Evolutionary conservation across 1,140 invertebrate species (phyloP).

Genomic region (Drosophila watanabei): DNA sequence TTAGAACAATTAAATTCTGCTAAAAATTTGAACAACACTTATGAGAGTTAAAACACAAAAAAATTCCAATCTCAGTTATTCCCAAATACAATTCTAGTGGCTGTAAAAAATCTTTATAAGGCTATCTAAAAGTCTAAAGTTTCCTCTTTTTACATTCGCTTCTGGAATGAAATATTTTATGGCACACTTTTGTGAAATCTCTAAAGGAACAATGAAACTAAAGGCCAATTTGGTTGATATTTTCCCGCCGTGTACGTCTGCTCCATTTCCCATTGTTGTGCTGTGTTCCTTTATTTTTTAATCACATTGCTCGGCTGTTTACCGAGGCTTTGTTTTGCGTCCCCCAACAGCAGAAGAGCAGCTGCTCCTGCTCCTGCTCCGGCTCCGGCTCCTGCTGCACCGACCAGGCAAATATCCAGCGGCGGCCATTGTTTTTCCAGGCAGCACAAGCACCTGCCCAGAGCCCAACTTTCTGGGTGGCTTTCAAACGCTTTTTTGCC

Average conservation of each 20-base stretch:
- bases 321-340: slow-evolving; percentile 49
- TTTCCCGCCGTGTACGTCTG: slow-evolving; percentile 29
- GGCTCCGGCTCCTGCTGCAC: slow-evolving; percentile 14
- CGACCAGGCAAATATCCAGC: slow-evolving; percentile 51
- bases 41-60: not conserved
- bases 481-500: slow-evolving; percentile 21
- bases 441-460: slow-evolving; percentile 55
- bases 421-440: slow-evolving; percentile 68
- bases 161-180: slow-evolving; percentile 5
- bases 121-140: not conserved
- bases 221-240: slow-evolving; percentile 1
- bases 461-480: slow-evolving; percentile 21
- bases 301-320: slow-evolving; percentile 63
- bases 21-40: not conserved
- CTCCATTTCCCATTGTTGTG: slow-evolving; percentile 55
- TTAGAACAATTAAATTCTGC: not conserved
- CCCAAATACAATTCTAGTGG: not conserved
- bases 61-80: too few relatives aligned
- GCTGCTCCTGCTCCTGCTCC: not conserved
- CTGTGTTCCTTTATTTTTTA: slow-evolving; percentile 59
- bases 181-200: not conserved
- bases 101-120: not conserved
- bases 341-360: slow-evolving; percentile 3
- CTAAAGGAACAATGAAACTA: slow-evolving; percentile 5
- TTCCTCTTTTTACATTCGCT: not conserved